These are phyloP conservation scores for Enteromius paludinosus DNA, from an alignment of 2,797 vertebrate genomes.

Conservation along the genomic window DNA sequence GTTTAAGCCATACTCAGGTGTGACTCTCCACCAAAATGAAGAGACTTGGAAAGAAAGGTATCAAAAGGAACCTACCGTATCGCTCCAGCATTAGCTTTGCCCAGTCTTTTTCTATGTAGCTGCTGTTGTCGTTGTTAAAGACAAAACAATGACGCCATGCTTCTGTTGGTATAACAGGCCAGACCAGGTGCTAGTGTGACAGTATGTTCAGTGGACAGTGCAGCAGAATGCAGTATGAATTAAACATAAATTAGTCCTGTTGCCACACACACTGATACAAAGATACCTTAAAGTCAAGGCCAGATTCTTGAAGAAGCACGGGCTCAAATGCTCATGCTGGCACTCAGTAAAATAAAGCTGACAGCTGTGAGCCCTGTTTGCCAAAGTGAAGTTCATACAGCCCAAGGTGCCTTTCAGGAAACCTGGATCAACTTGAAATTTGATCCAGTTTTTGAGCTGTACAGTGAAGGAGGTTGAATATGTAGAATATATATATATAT, in stretches of 20 bases:
- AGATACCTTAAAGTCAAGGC: constrained; percentile 35
- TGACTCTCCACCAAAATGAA: background rate
- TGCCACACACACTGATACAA: constrained; percentile 1
- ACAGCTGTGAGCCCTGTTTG: constrained; percentile 39
- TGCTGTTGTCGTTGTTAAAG: background rate
- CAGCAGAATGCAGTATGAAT: constrained; percentile 1
- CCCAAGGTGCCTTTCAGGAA: constrained; percentile 47
- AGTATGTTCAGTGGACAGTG: constrained; percentile 1
- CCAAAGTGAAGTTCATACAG: constrained; percentile 27
- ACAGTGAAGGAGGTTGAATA: constrained; percentile 51
- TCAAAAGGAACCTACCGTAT: background rate
- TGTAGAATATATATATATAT: constrained; percentile 54
- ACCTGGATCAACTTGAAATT: constrained; percentile 60
- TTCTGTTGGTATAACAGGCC: constrained; percentile 21
- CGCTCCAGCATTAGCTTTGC: constrained; percentile 3
- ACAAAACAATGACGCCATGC: background rate
- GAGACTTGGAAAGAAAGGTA: constrained; percentile 3
- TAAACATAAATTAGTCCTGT: constrained; percentile 9
- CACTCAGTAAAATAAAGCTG: constrained; percentile 16
- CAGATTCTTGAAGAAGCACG: constrained; percentile 27
- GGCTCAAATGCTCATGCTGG: constrained; percentile 16
- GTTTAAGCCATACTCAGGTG: background rate
- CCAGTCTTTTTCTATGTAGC: background rate
- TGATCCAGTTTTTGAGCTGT: constrained; percentile 65
- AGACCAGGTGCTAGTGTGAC: constrained; percentile 33